Evolutionary conservation across 2,113 vertebrate genomes (phyloP).

Genomic region (Naja naja): DNA sequence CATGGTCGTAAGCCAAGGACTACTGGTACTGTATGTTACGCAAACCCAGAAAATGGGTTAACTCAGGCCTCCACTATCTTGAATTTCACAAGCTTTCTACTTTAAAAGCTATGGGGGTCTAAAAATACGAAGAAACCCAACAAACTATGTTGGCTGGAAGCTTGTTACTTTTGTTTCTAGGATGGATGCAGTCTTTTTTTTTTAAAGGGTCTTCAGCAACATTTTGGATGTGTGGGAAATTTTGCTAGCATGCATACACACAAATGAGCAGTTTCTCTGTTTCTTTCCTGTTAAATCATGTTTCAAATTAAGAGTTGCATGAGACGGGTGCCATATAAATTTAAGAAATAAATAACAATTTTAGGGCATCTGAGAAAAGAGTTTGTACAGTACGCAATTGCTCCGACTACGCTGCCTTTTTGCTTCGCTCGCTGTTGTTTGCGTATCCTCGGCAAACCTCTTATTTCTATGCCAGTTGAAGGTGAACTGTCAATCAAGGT

Average conservation of each 20-base stretch:
- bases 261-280: too few species aligned
- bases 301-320: not conserved
- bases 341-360: not conserved
- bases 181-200: not conserved
- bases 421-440: not conserved
- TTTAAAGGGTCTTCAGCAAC: not conserved
- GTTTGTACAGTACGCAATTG: not conserved
- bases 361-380: not conserved
- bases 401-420: not conserved
- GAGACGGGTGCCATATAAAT: not conserved
- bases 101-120: not conserved
- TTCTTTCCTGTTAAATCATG: not conserved
- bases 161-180: not conserved
- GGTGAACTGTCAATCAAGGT: not conserved
- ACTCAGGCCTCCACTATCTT: not conserved
- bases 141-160: not conserved
- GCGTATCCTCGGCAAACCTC: not conserved
- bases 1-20: too few species aligned
- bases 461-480: not conserved
- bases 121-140: not conserved
- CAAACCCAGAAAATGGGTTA: not conserved
- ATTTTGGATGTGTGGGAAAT: not conserved
- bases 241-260: not conserved
- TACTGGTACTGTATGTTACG: not conserved
- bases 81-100: not conserved